These are phyloP conservation scores for Campylomormyrus numenius DNA, from an alignment of 2,113 vertebrate species.

Conservation along the genomic window DNA sequence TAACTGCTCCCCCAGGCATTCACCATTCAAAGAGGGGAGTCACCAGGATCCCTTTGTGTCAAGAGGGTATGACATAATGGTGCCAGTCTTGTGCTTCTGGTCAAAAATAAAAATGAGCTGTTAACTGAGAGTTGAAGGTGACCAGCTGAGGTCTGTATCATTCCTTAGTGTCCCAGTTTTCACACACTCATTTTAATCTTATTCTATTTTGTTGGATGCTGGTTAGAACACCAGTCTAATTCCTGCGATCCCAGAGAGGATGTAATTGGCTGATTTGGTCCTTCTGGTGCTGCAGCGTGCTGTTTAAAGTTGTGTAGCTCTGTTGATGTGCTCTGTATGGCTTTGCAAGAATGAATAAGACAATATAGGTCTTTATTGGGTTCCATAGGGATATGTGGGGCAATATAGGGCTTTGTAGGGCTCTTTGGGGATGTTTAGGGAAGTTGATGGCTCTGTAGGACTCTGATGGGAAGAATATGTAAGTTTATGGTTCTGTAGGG, in stretches of 20 bases:
- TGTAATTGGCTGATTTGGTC: slow-evolving; percentile 17
- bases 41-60: neutral
- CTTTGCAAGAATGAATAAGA: too few species aligned
- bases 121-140: neutral
- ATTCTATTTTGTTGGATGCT: neutral
- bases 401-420: neutral
- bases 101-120: neutral
- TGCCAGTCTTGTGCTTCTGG: neutral
- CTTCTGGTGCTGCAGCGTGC: slow-evolving; percentile 21
- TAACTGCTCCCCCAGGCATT: neutral
- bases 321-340: too few species aligned
- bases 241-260: neutral
- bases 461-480: neutral
- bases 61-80: neutral
- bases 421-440: neutral
- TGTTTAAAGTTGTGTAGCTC: neutral
- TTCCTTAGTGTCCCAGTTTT: neutral
- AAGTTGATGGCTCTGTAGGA: neutral
- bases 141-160: neutral
- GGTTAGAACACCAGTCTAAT: neutral
- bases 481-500: neutral
- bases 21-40: neutral
- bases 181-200: slow-evolving; percentile 7
- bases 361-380: neutral
- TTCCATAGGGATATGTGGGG: neutral